Evolutionary conservation across 2,113 vertebrate genomes (phyloP).

Genomic region (Syngnathus typhle): DNA sequence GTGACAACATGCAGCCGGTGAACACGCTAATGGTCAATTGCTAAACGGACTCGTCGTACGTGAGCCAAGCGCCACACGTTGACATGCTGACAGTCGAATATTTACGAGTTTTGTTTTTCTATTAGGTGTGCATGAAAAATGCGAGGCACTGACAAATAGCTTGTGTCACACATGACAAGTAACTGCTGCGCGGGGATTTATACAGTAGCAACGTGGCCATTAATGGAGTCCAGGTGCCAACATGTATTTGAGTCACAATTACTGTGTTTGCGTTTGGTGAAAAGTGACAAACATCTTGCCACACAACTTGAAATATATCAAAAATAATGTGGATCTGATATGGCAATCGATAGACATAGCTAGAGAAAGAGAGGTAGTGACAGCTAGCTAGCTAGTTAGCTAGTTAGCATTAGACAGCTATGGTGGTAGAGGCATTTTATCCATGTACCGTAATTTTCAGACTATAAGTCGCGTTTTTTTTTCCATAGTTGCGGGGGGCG

Average conservation of each 20-base stretch:
- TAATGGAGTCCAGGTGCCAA: conserved; percentile 35
- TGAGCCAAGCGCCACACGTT: conserved; percentile 26
- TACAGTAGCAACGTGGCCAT: conserved; percentile 44
- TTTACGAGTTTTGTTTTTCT: conserved; percentile 31
- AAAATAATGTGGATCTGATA: neutral
- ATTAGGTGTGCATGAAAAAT: conserved; percentile 16
- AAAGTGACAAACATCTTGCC: neutral
- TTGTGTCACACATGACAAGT: conserved; percentile 38
- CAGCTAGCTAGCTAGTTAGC: too few relatives aligned
- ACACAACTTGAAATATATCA: neutral
- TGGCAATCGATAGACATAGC: too few relatives aligned
- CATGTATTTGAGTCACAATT: conserved; percentile 63
- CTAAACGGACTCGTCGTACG: conserved; percentile 13
- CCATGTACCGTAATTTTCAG: too few relatives aligned
- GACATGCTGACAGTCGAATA: conserved; percentile 41
- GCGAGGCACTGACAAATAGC: conserved; percentile 46
- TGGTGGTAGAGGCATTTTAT: neutral
- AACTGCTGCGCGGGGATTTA: conserved; percentile 38
- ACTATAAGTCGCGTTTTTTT: too few relatives aligned
- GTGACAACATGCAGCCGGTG: conserved; percentile 32
- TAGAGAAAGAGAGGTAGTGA: too few relatives aligned
- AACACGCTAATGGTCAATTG: conserved; percentile 57
- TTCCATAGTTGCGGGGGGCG: too few relatives aligned
- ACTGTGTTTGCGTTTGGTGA: conserved; percentile 32
- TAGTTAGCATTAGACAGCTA: too few relatives aligned